These are phyloP conservation scores for Coluber constrictor DNA, from an alignment of 2,797 vertebrate species.

Conservation along the genomic window DNA sequence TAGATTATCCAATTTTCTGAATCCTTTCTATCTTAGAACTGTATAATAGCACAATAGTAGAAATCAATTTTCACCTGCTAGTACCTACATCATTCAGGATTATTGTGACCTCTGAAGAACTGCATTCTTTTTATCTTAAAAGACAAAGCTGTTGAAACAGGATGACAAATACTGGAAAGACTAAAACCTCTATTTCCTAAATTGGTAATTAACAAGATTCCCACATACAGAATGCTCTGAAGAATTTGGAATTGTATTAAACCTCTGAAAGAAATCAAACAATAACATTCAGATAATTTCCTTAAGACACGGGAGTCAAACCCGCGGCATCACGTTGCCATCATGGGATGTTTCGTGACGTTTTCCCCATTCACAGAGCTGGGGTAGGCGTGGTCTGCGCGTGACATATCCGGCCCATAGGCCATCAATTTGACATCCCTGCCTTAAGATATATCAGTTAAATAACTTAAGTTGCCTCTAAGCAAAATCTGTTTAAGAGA, in stretches of 20 bases:
- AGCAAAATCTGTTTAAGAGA: conserved; percentile 51
- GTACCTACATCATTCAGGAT: conserved; percentile 55
- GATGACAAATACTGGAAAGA: conserved; percentile 37
- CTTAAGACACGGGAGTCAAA: conserved; percentile 18
- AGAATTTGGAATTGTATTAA: conserved; percentile 60
- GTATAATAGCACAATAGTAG: conserved; percentile 42
- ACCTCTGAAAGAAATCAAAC: conserved; percentile 62
- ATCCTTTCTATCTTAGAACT: conserved; percentile 28
- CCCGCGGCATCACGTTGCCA: too few relatives aligned
- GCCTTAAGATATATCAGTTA: conserved; percentile 56
- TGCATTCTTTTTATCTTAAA: conserved; percentile 65
- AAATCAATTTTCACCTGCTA: conserved; percentile 65
- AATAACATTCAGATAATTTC: conserved; percentile 62
- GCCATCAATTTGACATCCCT: too few relatives aligned
- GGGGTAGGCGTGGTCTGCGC: too few relatives aligned
- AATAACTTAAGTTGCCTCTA: conserved; percentile 51
- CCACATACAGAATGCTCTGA: conserved; percentile 28
- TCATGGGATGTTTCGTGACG: too few relatives aligned
- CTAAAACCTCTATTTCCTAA: conserved; percentile 49
- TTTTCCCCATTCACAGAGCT: too few relatives aligned
- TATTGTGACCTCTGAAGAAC: conserved; percentile 51
- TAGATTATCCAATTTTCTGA: conserved; percentile 38
- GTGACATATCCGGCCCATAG: too few relatives aligned
- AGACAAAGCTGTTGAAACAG: conserved; percentile 48
- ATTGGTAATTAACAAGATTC: conserved; percentile 45